Percentiles rank a stretch among this genome's conserved stretches.
Conservation (phyloP, 2,888 invertebrate species). For the Willowsia nigromaculata region DNA sequence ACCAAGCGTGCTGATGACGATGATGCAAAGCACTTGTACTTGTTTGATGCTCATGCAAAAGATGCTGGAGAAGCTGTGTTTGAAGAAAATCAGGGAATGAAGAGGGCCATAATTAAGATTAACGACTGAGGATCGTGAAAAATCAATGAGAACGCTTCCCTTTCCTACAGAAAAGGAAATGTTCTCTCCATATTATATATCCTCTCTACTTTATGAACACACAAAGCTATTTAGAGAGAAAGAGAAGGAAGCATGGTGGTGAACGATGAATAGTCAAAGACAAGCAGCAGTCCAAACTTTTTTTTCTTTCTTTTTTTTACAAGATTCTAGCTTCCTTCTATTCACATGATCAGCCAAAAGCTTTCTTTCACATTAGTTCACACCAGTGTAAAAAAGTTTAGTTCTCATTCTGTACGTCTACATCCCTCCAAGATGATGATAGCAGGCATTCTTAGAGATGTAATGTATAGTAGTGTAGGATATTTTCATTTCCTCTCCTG, state of each 20-base stretch:
- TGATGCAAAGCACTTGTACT: not conserved
- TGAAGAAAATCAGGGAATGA: conserved; percentile 62
- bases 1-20: not conserved
- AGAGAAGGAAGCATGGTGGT: not conserved
- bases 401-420: not conserved
- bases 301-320: not conserved
- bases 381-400: conserved; percentile 39
- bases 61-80: too few species aligned
- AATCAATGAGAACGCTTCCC: conserved; percentile 72
- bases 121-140: conserved; percentile 77
- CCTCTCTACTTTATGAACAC: not conserved
- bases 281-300: not conserved
- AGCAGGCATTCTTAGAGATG: too few species aligned
- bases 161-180: not conserved
- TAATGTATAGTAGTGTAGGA: too few species aligned
- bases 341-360: not conserved
- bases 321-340: not conserved
- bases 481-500: too few species aligned
- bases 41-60: conserved; percentile 26
- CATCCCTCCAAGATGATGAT: too few species aligned
- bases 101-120: conserved; percentile 77
- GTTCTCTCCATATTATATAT: not conserved
- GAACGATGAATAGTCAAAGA: not conserved
- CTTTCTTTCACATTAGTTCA: conserved; percentile 39
- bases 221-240: not conserved